Evolutionary conservation across 2,113 vertebrate genomes (phyloP), one percentile per base, ranked within the genome.

Genomic region (Solenodon paradoxus): DNA sequence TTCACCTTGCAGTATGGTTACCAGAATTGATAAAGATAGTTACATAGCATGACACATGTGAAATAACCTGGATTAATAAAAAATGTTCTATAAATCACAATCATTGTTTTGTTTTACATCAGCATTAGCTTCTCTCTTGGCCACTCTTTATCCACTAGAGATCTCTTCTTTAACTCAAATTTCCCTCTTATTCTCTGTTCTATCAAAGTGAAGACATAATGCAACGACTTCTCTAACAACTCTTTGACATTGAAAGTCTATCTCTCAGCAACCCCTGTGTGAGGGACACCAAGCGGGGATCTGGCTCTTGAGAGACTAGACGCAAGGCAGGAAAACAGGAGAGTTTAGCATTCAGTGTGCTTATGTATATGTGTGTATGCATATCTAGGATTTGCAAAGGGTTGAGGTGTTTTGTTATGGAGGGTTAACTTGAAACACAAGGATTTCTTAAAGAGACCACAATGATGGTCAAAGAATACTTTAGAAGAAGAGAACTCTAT

Each of bases 351-450:
- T n/a, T 15, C 3, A 9, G 75, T 63, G 40, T 68, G 26, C 55
- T 8, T 64, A 32, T 79, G 61, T 75, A 40, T 40, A 40, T 69
- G 57, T 66, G 24, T 85, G 9, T 82, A 32, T 81, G 9, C 5
- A n/a, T 19, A 19, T 84, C 40, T 66, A 89, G 32, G 9, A 11
- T 66, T 51, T 77, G 16, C 42, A 68, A 80, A 38, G 4, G 35
- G 4, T 49, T 77, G 59, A 71, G 4, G 13, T 26, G 28, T 49
- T 93, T 92, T 40, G 30, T 28, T 66, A 4, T 20, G 40, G 9
- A 90, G 16, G 30, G 42, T 79, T 53, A 35, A 90, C 68, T 85
- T 84, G 81, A n/a, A 81, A 68, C 7, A 7, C 2, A 91, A 72
- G 42, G 16, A 59, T 53, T 91, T 78, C 66, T 85, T 72, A 45